Evolutionary conservation across 2,113 vertebrate species (phyloP).

Genomic region (Catharus minimus): DNA sequence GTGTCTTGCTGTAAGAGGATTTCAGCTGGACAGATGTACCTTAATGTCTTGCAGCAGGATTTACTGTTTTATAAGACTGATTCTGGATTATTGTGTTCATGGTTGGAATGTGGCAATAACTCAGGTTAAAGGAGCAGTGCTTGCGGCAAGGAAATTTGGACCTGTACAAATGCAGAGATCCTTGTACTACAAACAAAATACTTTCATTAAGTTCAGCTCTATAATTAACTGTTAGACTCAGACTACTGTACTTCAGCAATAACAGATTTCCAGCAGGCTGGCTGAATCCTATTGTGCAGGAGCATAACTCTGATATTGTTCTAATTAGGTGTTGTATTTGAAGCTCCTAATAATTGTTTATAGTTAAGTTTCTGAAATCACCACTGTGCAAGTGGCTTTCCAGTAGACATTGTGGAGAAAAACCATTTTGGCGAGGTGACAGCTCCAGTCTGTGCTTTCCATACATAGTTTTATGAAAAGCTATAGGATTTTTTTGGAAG

Average conservation of each 20-base stretch:
- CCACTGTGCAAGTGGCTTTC: not conserved
- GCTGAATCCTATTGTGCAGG: not conserved
- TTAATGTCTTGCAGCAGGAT: slow-evolving; percentile 59
- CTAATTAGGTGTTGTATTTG: not conserved
- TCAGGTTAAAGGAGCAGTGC: not conserved
- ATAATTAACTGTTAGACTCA: not conserved
- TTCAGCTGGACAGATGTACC: slow-evolving; percentile 56
- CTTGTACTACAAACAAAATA: not conserved
- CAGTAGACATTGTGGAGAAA: not conserved
- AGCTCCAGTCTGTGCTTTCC: not conserved
- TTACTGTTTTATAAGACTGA: slow-evolving; percentile 41
- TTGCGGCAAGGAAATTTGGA: not conserved
- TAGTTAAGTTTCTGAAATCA: not conserved
- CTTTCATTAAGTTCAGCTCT: not conserved
- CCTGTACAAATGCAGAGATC: not conserved
- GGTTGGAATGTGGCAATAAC: not conserved
- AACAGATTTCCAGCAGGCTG: not conserved
- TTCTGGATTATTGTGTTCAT: slow-evolving; percentile 30
- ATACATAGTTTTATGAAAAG: not conserved
- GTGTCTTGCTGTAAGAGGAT: slow-evolving; percentile 57
- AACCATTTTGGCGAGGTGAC: not conserved
- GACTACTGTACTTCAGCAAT: not conserved
- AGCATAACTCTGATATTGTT: not conserved
- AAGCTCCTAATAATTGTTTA: not conserved
- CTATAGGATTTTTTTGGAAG: not conserved